Conservation (phyloP, 1,140 invertebrate genomes). For the Bombus vancouverensis region DNA sequence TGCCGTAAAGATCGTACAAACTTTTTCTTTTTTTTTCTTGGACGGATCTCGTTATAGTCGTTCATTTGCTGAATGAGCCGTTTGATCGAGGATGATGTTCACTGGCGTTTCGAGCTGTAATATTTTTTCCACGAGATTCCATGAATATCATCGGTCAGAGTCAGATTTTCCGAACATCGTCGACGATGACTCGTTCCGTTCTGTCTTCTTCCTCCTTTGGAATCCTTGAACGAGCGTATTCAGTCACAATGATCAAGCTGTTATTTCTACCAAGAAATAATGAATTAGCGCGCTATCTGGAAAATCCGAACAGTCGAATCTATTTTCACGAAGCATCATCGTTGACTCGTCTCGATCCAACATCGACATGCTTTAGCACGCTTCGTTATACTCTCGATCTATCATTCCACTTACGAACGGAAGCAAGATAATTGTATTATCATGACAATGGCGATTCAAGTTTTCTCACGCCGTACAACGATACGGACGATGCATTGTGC, state of each 20-base stretch:
- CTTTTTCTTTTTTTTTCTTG: background rate
- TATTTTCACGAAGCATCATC: background rate
- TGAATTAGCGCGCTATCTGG: background rate
- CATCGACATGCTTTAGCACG: background rate
- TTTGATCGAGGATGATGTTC: background rate
- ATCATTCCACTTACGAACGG: constrained; percentile 18
- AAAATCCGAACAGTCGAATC: background rate
- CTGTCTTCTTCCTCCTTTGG: background rate
- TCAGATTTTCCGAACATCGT: background rate
- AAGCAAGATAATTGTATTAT: constrained; percentile 32
- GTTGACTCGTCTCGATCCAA: background rate
- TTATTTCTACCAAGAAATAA: background rate
- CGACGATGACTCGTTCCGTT: background rate
- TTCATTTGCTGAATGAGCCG: background rate
- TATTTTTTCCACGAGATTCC: background rate
- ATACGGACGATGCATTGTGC: constrained; percentile 28
- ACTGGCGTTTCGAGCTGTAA: no score
- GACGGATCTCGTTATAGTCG: background rate
- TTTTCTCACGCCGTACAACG: constrained; percentile 10
- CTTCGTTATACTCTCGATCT: constrained; percentile 23
- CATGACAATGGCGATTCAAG: constrained; percentile 31
- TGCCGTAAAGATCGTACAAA: background rate
- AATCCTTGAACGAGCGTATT: background rate
- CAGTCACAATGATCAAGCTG: background rate
- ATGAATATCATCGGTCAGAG: background rate